Base-by-base conservation (phyloP, 1,140 invertebrate genomes). In the Steinernema feltiae region DNA sequence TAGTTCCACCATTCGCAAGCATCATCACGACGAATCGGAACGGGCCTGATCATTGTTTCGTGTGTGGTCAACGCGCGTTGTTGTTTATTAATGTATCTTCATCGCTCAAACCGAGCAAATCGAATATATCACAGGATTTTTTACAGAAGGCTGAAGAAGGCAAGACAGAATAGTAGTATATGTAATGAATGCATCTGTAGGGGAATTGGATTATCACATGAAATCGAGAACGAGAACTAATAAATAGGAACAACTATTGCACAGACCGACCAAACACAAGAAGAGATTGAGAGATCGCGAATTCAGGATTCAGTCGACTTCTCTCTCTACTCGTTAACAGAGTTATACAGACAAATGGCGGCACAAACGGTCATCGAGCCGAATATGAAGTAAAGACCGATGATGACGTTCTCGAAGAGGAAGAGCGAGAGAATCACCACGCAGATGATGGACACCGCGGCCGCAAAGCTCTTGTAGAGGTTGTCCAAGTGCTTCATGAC, bases 401-500 rank as follows among this genome's bases (percentile, higher is more conserved):
- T 69, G 30, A 73, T 63, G 63, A 82, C 74, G 63, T 73, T 69
- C 21, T 79, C 78, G 72, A 85, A 85, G 15, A 85, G 48, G 24
- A 82, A 41, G 18, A 81, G 27, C 0, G 85, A 86, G 27, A 85
- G 48, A 29, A 85, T 41, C 0, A 84, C 82, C 18, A 85, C 85
- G n/a, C 85, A 74, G 41, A 85, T 81, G 35, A 85, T 85, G 12
- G 82, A 83, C 21, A 86, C 76, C 12, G 85, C 82, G 35, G 84
- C 85, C 1, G 84, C 84, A 74, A 86, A 87, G 31, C 79, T 79
- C 73, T 85, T 85, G 77, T 86, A 80, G 27, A 85, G 79, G 72
- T 85, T 85, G 75, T 85, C 84, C 69, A 85, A 72, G 74, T 85
- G 77, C 48, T 87, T 86, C 85, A 85, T 85, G 15, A 85, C 82